Conservation (phyloP, 2,113 vertebrate species). For the Xerus inauris region DNA sequence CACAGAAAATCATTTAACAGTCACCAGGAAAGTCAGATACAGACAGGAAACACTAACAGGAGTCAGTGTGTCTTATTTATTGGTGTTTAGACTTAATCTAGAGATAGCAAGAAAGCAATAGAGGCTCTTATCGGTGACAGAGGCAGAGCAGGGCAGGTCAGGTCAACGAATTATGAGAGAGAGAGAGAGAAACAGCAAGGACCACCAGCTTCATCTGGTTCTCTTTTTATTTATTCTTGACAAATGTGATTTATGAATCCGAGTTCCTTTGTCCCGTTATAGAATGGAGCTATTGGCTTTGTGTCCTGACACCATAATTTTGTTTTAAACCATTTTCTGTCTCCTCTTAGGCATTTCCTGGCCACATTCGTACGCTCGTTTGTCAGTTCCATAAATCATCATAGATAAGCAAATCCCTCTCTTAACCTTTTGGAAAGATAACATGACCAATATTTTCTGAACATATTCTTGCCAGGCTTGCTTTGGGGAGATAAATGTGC, state of each 20-base stretch:
- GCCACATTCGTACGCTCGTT: conserved; percentile 66
- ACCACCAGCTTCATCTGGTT: conserved; percentile 28
- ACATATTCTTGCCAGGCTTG: conserved; percentile 52
- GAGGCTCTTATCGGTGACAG: conserved; percentile 27
- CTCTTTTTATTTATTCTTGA: conserved; percentile 79
- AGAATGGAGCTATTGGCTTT: conserved; percentile 73
- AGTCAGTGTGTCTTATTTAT: conserved; percentile 63
- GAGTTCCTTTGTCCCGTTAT: conserved; percentile 78
- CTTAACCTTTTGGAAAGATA: conserved; percentile 83
- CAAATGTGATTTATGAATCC: conserved; percentile 83
- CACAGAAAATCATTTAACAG: conserved; percentile 32
- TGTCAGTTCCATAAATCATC: conserved; percentile 85
- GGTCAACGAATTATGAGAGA: conserved; percentile 54
- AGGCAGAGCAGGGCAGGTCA: conserved; percentile 24
- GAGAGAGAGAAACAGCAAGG: conserved; percentile 55
- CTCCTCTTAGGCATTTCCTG: conserved; percentile 69
- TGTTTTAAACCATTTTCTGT: conserved; percentile 78
- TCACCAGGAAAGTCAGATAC: neutral
- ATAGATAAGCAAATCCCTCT: conserved; percentile 85
- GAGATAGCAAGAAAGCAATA: conserved; percentile 67
- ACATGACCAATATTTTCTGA: conserved; percentile 78
- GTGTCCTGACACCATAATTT: conserved; percentile 79
- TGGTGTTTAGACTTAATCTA: conserved; percentile 59
- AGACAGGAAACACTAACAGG: conserved; percentile 61
- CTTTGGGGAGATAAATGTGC: conserved; percentile 60